Base-by-base conservation (phyloP, 2,888 invertebrate species). In the Chloroclystis v-ata region DNA sequence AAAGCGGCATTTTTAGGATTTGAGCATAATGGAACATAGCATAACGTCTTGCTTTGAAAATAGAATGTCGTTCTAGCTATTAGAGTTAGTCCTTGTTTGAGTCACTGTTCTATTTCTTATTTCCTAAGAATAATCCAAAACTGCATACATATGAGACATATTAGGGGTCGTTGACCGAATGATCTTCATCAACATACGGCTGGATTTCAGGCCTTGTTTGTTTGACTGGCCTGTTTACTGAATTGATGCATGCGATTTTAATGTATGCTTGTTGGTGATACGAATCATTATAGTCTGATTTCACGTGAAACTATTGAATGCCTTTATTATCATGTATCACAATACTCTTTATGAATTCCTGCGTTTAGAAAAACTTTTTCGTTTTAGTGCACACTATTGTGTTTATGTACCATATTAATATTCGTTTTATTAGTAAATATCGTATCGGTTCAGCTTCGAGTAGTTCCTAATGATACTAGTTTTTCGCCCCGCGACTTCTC, bases 111-210 rank as follows among this genome's bases (percentile, higher is more conserved):
- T 84, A 83, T 82, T 82, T 82, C 73, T 80, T 79, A 82, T 78
- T 82, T 78, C 73, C 83, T 83, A 82, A 83, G 81, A 82, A 84
- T 84, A 84, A 70, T 78, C 69, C 75, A 80, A 82, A 85, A 84
- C 80, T 84, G 84, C 84, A 85, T 69, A 66, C 59, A 69, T 67
- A 69, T 82, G 82, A 81, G 74, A 78, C 82, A 80, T 68, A 66
- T 72, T 69, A 63, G 53, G 65, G 82, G 75, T 65, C 79, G 60
- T 69, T 69, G 83, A 81, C 78, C 82, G 59, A 59, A 65, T 75
- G 78, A 78, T 80, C 72, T 75, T 74, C 50, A 47, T 49, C 54
- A 42, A 49, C 51, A 52, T 40, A 42, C 44, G 38, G 50, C 47
- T 51, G 53, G 56, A 50, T 51, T 58, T 49, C 49, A 52, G 42